Evolutionary conservation across 2,113 vertebrate species (phyloP).

Genomic region (Thamnophis sirtalis): DNA sequence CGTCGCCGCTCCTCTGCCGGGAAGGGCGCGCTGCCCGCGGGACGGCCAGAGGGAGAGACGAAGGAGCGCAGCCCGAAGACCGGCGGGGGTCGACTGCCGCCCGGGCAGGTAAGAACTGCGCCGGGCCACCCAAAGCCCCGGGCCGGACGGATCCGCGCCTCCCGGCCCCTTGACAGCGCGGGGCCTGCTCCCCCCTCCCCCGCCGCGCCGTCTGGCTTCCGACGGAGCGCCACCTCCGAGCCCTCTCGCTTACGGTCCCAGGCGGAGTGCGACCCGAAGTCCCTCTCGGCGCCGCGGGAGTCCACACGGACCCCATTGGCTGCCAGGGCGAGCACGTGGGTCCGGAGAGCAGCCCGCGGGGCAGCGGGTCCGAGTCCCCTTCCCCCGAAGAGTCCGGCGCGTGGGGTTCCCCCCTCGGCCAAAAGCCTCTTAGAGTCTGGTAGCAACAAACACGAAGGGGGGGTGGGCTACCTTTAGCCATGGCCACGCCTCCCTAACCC

Average conservation of each 20-base stretch:
- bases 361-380: neutral
- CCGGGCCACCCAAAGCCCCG: neutral
- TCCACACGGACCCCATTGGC: neutral
- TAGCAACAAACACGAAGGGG: neutral
- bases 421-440: neutral
- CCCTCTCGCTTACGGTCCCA: neutral
- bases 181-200: neutral
- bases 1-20: neutral
- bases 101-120: neutral
- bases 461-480: too few relatives aligned
- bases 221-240: neutral
- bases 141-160: neutral
- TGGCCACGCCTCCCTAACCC: neutral
- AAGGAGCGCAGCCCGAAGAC: neutral
- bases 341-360: neutral
- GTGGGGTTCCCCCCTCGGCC: neutral
- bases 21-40: conserved; percentile 5
- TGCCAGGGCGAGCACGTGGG: neutral
- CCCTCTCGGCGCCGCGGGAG: neutral
- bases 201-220: neutral
- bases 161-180: neutral
- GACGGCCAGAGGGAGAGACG: neutral
- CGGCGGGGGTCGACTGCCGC: neutral
- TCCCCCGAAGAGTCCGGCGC: neutral
- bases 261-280: neutral